phyloP scores from a whole-genome alignment of 1,140 invertebrate genomes.

The Dysdera silvatica region DNA sequence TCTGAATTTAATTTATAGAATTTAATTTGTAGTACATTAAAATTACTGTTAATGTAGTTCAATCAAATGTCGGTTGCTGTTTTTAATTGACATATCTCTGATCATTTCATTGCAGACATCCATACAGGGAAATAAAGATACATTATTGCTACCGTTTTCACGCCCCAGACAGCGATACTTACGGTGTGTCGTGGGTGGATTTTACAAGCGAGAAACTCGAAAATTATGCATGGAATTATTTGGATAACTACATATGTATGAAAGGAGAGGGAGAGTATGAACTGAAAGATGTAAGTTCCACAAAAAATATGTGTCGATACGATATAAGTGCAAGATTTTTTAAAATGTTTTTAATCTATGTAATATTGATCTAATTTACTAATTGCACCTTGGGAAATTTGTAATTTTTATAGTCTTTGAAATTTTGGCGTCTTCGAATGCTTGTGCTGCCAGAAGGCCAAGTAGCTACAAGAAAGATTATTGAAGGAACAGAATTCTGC shows the following conservation, averaged over 20 bases:
- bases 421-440: constrained; percentile 90
- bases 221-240: constrained; percentile 96
- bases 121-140: constrained; percentile 80
- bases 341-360: background rate
- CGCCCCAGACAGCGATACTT: constrained; percentile 83
- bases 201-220: constrained; percentile 91
- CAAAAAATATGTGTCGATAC: background rate
- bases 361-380: too few relatives aligned
- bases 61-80: background rate
- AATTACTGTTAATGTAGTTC: too few relatives aligned
- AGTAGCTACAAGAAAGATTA: constrained; percentile 45
- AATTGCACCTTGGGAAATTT: constrained; percentile 1
- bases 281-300: constrained; percentile 62
- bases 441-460: constrained; percentile 64
- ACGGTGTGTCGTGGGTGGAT: constrained; percentile 88
- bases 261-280: constrained; percentile 74
- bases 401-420: constrained; percentile 50
- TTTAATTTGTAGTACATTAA: too few relatives aligned
- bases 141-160: constrained; percentile 86
- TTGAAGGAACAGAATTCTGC: constrained; percentile 45
- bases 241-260: constrained; percentile 93
- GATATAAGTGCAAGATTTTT: background rate
- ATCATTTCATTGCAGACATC: constrained; percentile 57
- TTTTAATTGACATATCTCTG: background rate
- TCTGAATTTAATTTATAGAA: too few relatives aligned